Conservation (phyloP, 2,113 vertebrate species). For the Gobio gobio region DNA sequence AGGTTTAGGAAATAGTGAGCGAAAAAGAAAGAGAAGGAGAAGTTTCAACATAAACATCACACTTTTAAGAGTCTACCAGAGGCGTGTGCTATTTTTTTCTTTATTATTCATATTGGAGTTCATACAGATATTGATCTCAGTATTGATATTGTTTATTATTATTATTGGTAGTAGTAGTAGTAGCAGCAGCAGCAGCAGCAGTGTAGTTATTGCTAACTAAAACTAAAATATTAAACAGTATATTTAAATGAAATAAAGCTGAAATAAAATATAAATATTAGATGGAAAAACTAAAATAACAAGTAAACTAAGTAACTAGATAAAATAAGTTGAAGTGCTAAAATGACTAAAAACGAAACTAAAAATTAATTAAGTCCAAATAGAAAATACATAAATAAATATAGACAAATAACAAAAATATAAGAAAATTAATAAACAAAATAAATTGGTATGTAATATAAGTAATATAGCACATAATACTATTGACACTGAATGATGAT, state of each 20-base stretch:
- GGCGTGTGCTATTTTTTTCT: neutral
- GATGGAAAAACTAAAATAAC: neutral
- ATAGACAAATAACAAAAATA: no score
- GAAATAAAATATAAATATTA: neutral
- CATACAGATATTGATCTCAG: neutral
- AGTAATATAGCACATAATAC: no score
- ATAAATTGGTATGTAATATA: no score
- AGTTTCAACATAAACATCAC: neutral
- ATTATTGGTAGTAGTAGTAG: neutral
- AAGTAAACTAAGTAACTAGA: neutral
- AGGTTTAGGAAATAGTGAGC: neutral
- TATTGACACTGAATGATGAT: no score
- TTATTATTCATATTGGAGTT: neutral
- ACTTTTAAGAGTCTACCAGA: neutral
- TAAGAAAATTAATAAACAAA: no score
- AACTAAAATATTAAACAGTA: neutral
- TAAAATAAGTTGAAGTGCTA: neutral
- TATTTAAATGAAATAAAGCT: neutral
- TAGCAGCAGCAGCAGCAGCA: neutral
- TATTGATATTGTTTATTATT: neutral
- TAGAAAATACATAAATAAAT: no score
- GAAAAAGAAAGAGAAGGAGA: neutral
- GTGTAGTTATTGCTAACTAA: neutral
- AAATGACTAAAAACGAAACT: neutral
- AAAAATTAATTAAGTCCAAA: no score